These are phyloP conservation scores for Heliconius sara DNA, from an alignment of 2,888 invertebrate genomes.

Conservation along the genomic window DNA sequence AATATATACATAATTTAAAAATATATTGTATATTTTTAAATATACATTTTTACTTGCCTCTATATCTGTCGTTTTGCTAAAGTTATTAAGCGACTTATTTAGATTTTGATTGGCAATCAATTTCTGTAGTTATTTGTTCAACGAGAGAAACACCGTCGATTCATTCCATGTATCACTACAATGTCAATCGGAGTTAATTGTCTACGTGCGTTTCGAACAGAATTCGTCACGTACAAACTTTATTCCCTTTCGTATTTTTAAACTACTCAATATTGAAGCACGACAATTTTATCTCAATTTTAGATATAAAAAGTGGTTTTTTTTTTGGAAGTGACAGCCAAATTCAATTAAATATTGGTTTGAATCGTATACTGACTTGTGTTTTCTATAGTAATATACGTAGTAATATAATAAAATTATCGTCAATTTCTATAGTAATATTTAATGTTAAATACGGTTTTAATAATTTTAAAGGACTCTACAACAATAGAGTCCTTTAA, in stretches of 20 bases:
- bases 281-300: constrained; percentile 21
- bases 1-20: neutral
- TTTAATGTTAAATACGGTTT: no score
- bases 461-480: no score
- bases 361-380: neutral
- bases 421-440: no score
- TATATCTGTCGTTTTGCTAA: neutral
- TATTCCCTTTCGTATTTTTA: constrained; percentile 47
- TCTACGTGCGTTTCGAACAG: constrained; percentile 76
- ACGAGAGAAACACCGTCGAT: constrained; percentile 31
- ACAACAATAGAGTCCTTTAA: no score
- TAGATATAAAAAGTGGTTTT: neutral
- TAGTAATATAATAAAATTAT: neutral
- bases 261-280: constrained; percentile 21
- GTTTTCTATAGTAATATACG: neutral
- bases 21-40: neutral
- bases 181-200: constrained; percentile 76
- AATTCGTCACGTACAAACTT: constrained; percentile 69
- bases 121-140: constrained; percentile 20
- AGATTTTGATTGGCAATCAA: constrained; percentile 20
- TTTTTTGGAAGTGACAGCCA: neutral
- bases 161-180: constrained; percentile 64
- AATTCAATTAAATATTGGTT: constrained; percentile 1
- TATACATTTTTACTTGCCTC: no score
- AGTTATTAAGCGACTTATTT: neutral